Evolutionary conservation across 2,797 vertebrate species (phyloP).

Genomic region (Mycteria americana): DNA sequence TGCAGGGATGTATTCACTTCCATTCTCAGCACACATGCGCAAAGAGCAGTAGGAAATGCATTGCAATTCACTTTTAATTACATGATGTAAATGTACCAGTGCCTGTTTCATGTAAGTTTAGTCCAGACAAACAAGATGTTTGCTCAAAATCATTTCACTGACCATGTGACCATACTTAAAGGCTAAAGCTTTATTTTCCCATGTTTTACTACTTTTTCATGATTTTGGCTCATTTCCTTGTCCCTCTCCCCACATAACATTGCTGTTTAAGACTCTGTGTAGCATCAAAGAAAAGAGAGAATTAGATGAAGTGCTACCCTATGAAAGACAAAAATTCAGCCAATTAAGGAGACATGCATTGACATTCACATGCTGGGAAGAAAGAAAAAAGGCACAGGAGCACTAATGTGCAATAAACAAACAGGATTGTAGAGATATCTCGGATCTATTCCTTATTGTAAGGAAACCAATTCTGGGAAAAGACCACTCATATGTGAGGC

Average conservation of each 20-base stretch:
- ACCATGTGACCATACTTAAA: neutral
- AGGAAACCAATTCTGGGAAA: neutral
- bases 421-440: neutral
- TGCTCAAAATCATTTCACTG: neutral
- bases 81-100: neutral
- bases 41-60: neutral
- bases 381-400: neutral
- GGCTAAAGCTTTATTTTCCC: neutral
- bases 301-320: neutral
- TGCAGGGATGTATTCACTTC: neutral
- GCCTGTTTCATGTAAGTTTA: neutral
- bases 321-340: neutral
- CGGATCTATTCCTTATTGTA: neutral
- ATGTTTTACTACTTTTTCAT: neutral
- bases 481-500: neutral
- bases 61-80: neutral
- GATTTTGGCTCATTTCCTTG: neutral
- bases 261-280: neutral
- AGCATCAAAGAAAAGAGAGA: neutral
- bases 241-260: neutral
- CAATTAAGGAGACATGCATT: neutral
- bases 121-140: neutral
- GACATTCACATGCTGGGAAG: neutral
- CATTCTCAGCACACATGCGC: neutral
- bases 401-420: neutral